Evolutionary conservation across 2,888 invertebrate genomes (phyloP).

Genomic region (Chrysodeixis includens): DNA sequence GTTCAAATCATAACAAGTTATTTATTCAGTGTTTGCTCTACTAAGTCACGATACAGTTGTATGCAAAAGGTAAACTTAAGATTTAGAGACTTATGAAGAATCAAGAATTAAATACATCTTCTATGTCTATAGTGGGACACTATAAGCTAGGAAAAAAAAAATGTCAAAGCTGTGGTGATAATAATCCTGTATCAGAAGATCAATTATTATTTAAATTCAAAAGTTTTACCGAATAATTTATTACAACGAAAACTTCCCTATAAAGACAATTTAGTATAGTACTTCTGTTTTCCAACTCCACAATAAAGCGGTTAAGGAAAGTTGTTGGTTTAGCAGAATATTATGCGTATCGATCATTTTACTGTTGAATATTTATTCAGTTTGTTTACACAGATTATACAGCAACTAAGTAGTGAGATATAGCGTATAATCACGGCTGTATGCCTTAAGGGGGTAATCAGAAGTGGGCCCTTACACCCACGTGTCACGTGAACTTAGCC

Average conservation of each 20-base stretch:
- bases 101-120: no score
- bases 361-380: slow-evolving; percentile 52
- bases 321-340: slow-evolving; percentile 40
- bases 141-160: no score
- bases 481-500: not conserved
- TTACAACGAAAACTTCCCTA: no score
- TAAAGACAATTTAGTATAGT: not conserved
- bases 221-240: no score
- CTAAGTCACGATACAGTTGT: slow-evolving; percentile 33
- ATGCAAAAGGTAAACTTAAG: slow-evolving; percentile 23
- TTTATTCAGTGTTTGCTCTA: slow-evolving; percentile 59
- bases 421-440: not conserved
- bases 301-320: slow-evolving; percentile 33
- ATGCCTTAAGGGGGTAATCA: slow-evolving; percentile 1
- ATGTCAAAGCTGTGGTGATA: no score
- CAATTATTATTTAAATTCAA: no score
- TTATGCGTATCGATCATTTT: slow-evolving; percentile 56
- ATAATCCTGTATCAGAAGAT: no score
- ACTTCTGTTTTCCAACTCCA: slow-evolving; percentile 20
- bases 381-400: slow-evolving; percentile 48
- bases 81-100: no score
- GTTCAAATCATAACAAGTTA: slow-evolving; percentile 56
- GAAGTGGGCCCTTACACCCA: not conserved
- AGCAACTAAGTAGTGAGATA: slow-evolving; percentile 21
- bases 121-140: no score